phyloP scores from a whole-genome alignment of 2,888 invertebrate genomes.

The Polydrusus cervinus region DNA sequence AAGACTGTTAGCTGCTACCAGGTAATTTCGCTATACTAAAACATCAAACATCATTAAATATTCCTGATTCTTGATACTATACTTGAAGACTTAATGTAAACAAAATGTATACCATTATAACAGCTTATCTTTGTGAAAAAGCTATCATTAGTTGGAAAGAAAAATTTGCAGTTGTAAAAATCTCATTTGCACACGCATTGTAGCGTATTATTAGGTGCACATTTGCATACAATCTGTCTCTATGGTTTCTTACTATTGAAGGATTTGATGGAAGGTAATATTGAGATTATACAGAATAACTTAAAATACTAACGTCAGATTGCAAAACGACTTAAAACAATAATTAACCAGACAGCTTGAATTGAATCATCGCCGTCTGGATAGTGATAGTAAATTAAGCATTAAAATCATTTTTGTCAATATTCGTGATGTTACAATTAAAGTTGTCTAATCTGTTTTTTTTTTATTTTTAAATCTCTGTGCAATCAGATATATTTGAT shows the following conservation, averaged over 20 bases:
- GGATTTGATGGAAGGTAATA: conserved; percentile 21
- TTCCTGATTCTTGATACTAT: conserved; percentile 40
- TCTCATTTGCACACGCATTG: conserved; percentile 36
- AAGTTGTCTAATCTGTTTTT: too few species aligned
- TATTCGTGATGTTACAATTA: too few species aligned
- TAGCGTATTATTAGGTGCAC: conserved; percentile 24
- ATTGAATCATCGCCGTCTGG: too few species aligned
- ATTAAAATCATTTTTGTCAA: too few species aligned
- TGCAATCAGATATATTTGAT: too few species aligned
- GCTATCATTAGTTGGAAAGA: conserved; percentile 37
- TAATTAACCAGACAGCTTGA: too few species aligned
- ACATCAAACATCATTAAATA: conserved; percentile 40
- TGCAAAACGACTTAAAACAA: too few species aligned
- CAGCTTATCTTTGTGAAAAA: conserved; percentile 23
- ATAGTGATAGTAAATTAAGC: too few species aligned
- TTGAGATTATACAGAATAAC: background rate
- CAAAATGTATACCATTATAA: conserved; percentile 44
- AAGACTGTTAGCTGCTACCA: conserved; percentile 10
- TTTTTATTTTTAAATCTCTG: too few species aligned
- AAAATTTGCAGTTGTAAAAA: conserved; percentile 25
- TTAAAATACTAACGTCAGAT: too few species aligned
- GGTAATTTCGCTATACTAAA: conserved; percentile 35
- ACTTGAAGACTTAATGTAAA: conserved; percentile 42
- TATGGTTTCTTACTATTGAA: conserved; percentile 31
- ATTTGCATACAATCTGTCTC: conserved; percentile 47